Evolutionary conservation across 2,888 invertebrate species (phyloP), one percentile per base, ranked within the genome.

Genomic region (Fragum fragum): DNA sequence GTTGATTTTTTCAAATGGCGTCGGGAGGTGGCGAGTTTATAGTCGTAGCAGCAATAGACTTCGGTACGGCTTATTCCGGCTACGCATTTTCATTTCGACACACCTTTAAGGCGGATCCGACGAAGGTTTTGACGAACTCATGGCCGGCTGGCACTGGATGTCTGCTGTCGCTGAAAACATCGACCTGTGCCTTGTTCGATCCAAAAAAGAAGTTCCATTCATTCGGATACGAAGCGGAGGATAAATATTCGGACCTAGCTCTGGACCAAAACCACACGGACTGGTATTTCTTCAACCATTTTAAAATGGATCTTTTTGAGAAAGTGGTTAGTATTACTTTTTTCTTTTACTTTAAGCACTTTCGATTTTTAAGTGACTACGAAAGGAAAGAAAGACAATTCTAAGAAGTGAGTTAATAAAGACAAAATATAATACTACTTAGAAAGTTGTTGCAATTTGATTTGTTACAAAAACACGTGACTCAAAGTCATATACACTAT

Each of bases 21-120:
- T 14, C 61, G 7, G 32, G 32, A 16, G 61, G 61, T 28, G 61
- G 29, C 7, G 42, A 72, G 2, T 75, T 28, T 21, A 23, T 80
- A 32, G 21, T 78, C 21, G 78, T 81, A n/a, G 81, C 81, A 2
- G 82, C 82, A n/a, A 82, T 82, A 26, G 82, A 82, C 29, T 82
- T 82, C 52, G 82, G 82, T 6, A 82, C 82, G 9, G 75, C 82
- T 26, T 82, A 68, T 29, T 78, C 78, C 1, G 82, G 82, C 1
- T 82, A 75, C 52, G 82, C 82, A 1, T 82, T 72, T 39, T 78
- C 78, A 1, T 70, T 73, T 18, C 66, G 75, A n/a, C 28, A 59
- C 39, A 70, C 77, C 18, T 75, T 68, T 36, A 11, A 29, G 11
- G 57, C 68, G 47, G 78, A 82, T n/a, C 82, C 78, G n/a, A 66